A percentile compares a stretch with the other conserved stretches of the same genome.
Evolutionary conservation across 1,140 invertebrate species (phyloP).

Genomic region (Cecropterus lyciades): DNA sequence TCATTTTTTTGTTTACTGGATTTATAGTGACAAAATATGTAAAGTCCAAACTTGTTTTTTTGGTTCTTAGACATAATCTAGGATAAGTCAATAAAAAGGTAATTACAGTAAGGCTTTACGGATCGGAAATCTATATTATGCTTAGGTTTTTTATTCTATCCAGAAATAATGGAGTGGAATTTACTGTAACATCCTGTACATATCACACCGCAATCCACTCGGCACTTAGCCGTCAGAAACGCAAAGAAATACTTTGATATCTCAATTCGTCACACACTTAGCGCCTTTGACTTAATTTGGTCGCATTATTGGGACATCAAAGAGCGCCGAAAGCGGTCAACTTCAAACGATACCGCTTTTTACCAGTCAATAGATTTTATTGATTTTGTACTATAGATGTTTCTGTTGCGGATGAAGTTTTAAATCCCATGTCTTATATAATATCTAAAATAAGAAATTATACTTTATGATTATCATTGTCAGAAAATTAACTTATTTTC

Average conservation of each 20-base stretch:
- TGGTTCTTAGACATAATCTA: too few relatives aligned
- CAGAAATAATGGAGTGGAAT: not conserved
- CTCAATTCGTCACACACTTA: slow-evolving; percentile 81
- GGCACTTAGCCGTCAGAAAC: slow-evolving; percentile 58
- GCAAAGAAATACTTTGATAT: slow-evolving; percentile 73
- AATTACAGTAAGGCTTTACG: too few relatives aligned
- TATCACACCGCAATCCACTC: slow-evolving; percentile 40
- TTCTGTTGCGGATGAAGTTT: slow-evolving; percentile 19
- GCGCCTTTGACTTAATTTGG: slow-evolving; percentile 80
- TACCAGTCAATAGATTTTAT: slow-evolving; percentile 76
- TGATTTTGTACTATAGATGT: slow-evolving; percentile 75
- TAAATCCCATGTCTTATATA: slow-evolving; percentile 2
- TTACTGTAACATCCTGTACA: slow-evolving; percentile 30
- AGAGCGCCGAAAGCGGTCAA: slow-evolving; percentile 64
- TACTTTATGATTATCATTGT: too few relatives aligned
- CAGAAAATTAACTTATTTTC: too few relatives aligned
- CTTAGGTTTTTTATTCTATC: too few relatives aligned
- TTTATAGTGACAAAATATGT: too few relatives aligned
- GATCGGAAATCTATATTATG: too few relatives aligned
- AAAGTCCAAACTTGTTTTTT: too few relatives aligned
- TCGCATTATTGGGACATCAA: slow-evolving; percentile 79
- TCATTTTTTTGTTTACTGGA: too few relatives aligned
- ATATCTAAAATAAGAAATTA: not conserved
- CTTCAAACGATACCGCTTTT: slow-evolving; percentile 63
- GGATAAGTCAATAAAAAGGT: too few relatives aligned